Base-by-base conservation (phyloP, 2,797 vertebrate genomes). In the Acanthopagrus latus region DNA sequence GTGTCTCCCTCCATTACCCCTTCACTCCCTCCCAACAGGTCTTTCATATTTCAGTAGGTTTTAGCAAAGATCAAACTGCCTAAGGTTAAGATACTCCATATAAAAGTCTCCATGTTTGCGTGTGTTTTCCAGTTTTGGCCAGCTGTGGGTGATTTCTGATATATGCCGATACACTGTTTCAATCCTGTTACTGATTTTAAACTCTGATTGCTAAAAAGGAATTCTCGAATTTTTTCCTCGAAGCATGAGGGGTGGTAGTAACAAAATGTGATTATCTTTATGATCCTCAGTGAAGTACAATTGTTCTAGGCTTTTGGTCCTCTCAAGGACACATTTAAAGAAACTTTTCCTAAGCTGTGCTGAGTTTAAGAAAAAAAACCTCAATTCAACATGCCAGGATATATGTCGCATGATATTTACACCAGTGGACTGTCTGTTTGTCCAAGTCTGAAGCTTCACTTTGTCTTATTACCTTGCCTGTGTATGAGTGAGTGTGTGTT, bases 31-130 rank as follows among this genome's bases (percentile, higher is more conserved):
- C 27, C 60, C 51, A 62, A 52, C 58, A 74, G 10, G 21, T 80
- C 79, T 76, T 92, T 87, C 84, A 91, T 91, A 83, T 89, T 90
- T 92, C 68, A 91, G 71, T 58, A 87, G 84, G 71, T 85, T 89
- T 90, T 83, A 81, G 81, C 57, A 51, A 52, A 50, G 72, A 82
- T 82, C 20, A 73, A n/a, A 69, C 73, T 85, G 76, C 85, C 71
- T 52, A n/a, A 85, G 86, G 86, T 86, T 84, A 83, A 85, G 50
- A 64, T 71, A 41, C 47, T 81, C 57, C 67, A 14, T 70, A 86
- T 65, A 66, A 78, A 80, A 52, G 52, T 74, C 73, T 80, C 41
- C 17, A 46, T 33, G 7, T 33, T 33, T 33, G 33, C 8, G 33
- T 33, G 1, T 33, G 7, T 33, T 33, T 33, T 33, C 33, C 7